A percentile compares a stretch with the other conserved stretches of the same genome.
Conservation (phyloP, 1,140 invertebrate species). For the Bombyx mori region ASM3026992v2 NC_085124.1:4755001-4755500, state of each 20-base stretch:
- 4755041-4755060: background rate
- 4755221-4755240: conserved; percentile 88
- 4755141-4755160: conserved; percentile 95
- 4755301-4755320: conserved; percentile 74
- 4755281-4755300: conserved; percentile 72
- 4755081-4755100: background rate
- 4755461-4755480: no score
- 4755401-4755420: background rate
- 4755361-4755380: no score
- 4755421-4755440: no score
- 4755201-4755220: conserved; percentile 94
- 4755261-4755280: conserved; percentile 80
- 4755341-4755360: conserved; percentile 73
- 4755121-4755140: conserved; percentile 94
- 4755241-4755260: conserved; percentile 83
- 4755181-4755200: conserved; percentile 90
- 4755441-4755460: no score
- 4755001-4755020: no score
- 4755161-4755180: conserved; percentile 90
- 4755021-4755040: no score
- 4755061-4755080: conserved; percentile 1
- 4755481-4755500: no score
- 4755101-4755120: conserved; percentile 86
- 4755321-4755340: conserved; percentile 84
- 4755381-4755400: background rate